phyloP scores from a whole-genome alignment of 2,797 vertebrate genomes.

The Myotis pilosus region DNA sequence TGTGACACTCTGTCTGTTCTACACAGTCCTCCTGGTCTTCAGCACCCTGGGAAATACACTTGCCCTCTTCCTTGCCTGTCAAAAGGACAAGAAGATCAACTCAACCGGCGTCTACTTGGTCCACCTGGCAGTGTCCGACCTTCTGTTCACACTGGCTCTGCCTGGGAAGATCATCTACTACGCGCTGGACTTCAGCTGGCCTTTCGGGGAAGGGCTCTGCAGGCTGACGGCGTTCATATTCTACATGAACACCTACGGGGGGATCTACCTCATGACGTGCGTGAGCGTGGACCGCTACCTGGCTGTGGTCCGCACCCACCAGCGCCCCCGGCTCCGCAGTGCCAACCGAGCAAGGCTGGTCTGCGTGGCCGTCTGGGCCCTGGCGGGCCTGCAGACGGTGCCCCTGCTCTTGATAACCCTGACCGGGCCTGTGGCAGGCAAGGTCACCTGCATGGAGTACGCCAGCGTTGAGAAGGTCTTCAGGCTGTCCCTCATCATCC shows the following conservation, averaged over 20 bases:
- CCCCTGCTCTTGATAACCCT: conserved; percentile 86
- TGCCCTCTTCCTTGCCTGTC: conserved; percentile 87
- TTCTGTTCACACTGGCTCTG: conserved; percentile 88
- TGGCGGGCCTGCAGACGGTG: conserved; percentile 84
- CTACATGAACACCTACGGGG: conserved; percentile 89
- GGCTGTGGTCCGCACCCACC: conserved; percentile 87
- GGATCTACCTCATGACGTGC: conserved; percentile 91
- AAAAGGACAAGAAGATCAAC: conserved; percentile 88
- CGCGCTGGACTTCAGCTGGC: conserved; percentile 88
- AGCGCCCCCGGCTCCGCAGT: conserved; percentile 79
- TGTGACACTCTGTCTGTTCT: conserved; percentile 87
- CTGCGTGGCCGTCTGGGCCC: conserved; percentile 85
- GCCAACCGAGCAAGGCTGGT: conserved; percentile 80
- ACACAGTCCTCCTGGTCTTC: conserved; percentile 84
- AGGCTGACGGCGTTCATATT: conserved; percentile 86
- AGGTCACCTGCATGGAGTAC: conserved; percentile 90
- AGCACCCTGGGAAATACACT: conserved; percentile 87
- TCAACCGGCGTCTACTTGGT: conserved; percentile 88
- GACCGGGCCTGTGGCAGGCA: conserved; percentile 75
- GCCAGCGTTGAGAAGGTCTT: conserved; percentile 82
- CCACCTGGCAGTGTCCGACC: conserved; percentile 90
- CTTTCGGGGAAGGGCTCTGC: conserved; percentile 89
- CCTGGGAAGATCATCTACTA: conserved; percentile 89
- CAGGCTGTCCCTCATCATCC: conserved; percentile 68
- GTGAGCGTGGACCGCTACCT: conserved; percentile 90